Evolutionary conservation across 2,888 invertebrate species (phyloP), one percentile per base, ranked within the genome.

Genomic region (Synanthedon vespiformis): DNA sequence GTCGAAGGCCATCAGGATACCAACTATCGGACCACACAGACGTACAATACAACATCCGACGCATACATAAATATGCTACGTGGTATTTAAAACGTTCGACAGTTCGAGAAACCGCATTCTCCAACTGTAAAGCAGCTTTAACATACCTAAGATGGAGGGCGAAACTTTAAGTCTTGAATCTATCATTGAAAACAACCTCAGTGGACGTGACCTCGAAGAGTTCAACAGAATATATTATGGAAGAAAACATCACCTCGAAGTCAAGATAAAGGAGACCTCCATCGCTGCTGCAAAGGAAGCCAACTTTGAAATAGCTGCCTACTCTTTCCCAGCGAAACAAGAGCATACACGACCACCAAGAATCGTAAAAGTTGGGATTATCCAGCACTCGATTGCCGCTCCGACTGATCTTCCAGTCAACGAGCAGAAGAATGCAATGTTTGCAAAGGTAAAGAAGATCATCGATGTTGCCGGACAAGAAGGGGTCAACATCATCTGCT

Each of bases 401-500:
- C 92, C 95, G 0, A 96, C 98, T 0, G 91, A 91, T 16, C 91
- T 90, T 0, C 92, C 95, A 0, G 82, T 99, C 48, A 86, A 85
- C 48, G 91, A 92, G 53, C 96, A 98, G 85, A 90, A 95, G 57
- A 90, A 92, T 62, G 95, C 95, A 1, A 90, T 98, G 54, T 92
- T 93, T 72, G 88, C 91, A 40, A 91, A 96, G 71, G 92, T 98
- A 1, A 89, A 89, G 63, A 89, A 89, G 57, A 94, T 97, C n/a
- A 91, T 96, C 40, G 90, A 92, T 56, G 91, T 93, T 1, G 99
- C 99, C 0, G 94, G 93, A 0, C 80, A 87, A 51, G 93, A 92
- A 59, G 92, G 93, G 1, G 97, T 96, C 50, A 98, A 99, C 75
- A 89, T 99, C 49, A 79, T 99, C 50, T 98, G 98, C 70, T 92